Evolutionary conservation across 2,888 invertebrate genomes (phyloP).

Genomic region (Cephus nigrinus): DNA sequence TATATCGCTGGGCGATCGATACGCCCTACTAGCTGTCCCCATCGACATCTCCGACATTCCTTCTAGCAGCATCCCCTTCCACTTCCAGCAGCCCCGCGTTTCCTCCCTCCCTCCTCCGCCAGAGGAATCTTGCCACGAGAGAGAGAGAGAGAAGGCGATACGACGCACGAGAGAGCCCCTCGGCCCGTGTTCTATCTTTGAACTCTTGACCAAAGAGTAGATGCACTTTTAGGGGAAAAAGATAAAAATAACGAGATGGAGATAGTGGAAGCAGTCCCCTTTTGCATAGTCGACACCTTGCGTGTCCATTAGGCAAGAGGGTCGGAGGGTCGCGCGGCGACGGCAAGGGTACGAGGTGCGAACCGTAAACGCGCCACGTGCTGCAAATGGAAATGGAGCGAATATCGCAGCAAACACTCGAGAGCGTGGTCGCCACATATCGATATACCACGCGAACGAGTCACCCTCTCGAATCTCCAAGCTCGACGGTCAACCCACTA

Average conservation of each 20-base stretch:
- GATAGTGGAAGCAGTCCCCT: conserved; percentile 22
- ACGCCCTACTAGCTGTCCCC: conserved; percentile 15
- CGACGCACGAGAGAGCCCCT: too few species aligned
- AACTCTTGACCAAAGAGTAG: neutral
- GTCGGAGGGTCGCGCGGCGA: conserved; percentile 13
- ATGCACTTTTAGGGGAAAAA: neutral
- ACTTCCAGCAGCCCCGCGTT: neutral
- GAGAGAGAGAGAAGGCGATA: too few species aligned
- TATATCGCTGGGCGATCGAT: conserved; percentile 30
- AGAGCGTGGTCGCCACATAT: conserved; percentile 47
- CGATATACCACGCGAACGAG: conserved; percentile 51
- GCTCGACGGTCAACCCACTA: conserved; percentile 36
- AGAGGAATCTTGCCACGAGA: neutral
- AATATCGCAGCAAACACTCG: conserved; percentile 64
- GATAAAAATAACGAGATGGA: neutral
- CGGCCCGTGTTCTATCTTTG: neutral
- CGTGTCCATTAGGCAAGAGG: conserved; percentile 57
- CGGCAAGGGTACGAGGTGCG: conserved; percentile 54
- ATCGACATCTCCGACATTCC: neutral
- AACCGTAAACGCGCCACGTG: conserved; percentile 64
- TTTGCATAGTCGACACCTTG: conserved; percentile 62
- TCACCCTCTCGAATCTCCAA: conserved; percentile 43
- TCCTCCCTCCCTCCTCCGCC: neutral
- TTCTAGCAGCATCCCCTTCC: neutral
- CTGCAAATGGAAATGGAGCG: conserved; percentile 64